These are phyloP conservation scores for Parotia lawesii DNA, from an alignment of 2,113 vertebrate genomes.

Conservation along the genomic window DNA sequence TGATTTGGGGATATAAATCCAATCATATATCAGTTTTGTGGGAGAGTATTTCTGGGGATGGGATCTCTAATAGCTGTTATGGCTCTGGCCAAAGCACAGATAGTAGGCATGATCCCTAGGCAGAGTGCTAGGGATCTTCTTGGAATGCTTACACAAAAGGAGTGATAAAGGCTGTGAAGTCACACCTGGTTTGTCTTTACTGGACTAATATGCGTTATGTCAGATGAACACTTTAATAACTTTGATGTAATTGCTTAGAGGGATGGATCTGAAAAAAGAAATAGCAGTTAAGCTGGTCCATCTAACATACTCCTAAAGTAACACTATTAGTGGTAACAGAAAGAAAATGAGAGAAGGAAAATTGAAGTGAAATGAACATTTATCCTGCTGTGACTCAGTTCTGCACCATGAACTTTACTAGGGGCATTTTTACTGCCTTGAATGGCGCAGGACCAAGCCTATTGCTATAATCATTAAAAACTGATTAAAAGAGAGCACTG, in stretches of 20 bases:
- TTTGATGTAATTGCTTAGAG: neutral
- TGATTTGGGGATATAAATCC: neutral
- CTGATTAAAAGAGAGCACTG: neutral
- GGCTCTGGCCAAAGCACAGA: neutral
- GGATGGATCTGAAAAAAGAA: neutral
- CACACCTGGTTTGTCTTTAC: slow-evolving; percentile 8
- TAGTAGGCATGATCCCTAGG: neutral
- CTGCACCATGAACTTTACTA: neutral
- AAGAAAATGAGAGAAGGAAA: neutral
- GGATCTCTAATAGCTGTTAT: neutral
- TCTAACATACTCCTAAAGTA: neutral
- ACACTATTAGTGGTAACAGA: neutral
- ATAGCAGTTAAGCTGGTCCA: neutral
- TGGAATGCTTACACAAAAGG: neutral
- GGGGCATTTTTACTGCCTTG: neutral
- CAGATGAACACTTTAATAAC: neutral
- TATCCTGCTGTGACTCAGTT: neutral
- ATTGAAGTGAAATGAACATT: neutral
- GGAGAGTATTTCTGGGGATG: neutral
- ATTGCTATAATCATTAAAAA: neutral
- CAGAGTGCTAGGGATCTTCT: neutral
- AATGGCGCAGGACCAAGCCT: neutral
- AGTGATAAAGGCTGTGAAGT: neutral
- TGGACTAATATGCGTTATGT: neutral
- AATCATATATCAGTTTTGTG: neutral